These are phyloP conservation scores for Aspiorhynchus laticeps DNA, from an alignment of 2,113 vertebrate species.

Conservation along the genomic window DNA sequence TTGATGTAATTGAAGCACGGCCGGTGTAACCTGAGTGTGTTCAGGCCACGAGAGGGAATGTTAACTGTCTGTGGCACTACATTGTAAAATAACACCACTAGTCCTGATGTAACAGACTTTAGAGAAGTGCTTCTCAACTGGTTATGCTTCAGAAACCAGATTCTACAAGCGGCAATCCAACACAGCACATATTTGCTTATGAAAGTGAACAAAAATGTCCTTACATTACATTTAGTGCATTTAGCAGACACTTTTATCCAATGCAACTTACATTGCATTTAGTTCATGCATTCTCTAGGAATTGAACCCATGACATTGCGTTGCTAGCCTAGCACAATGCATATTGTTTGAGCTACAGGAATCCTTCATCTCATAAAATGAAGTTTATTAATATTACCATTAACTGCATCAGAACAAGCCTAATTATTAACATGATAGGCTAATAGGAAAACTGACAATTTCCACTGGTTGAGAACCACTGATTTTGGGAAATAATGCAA, in stretches of 20 bases:
- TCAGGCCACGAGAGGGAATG: constrained; percentile 60
- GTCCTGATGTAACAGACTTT: constrained; percentile 20
- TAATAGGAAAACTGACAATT: neutral
- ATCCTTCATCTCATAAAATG: neutral
- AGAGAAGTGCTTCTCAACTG: neutral
- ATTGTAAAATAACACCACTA: constrained; percentile 37
- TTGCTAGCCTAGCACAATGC: neutral
- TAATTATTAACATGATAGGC: neutral
- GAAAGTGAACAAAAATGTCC: neutral
- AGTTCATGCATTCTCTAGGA: neutral
- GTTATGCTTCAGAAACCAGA: constrained; percentile 14
- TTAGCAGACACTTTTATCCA: neutral
- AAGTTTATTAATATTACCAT: neutral
- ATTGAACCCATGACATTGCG: neutral
- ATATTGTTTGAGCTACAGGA: neutral
- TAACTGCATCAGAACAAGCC: neutral
- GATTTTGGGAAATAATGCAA: neutral
- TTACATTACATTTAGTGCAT: neutral
- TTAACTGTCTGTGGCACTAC: constrained; percentile 62
- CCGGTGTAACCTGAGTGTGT: constrained; percentile 70
- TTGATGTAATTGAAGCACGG: constrained; percentile 68
- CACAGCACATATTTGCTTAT: neutral
- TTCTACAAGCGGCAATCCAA: neutral
- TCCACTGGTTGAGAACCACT: neutral
- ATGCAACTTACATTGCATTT: neutral